Conservation (phyloP, 1,140 invertebrate genomes). For the Dermatophagoides farinae region DNA sequence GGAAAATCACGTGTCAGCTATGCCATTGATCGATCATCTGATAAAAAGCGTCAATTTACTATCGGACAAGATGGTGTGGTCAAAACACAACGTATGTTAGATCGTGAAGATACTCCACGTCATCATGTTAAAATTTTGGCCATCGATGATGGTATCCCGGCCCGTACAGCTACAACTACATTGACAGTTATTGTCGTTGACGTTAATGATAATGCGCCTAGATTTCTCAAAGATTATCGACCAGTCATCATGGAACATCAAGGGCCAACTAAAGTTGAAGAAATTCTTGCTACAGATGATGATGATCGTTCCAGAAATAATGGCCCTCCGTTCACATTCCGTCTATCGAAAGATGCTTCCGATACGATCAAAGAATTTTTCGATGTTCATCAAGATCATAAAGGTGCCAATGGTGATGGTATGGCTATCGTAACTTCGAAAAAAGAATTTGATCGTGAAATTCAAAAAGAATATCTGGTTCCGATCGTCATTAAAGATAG, state of each 20-base stretch:
- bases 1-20: slow-evolving; percentile 33
- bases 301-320: slow-evolving; percentile 82
- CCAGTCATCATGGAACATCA: slow-evolving; percentile 70
- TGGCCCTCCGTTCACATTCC: slow-evolving; percentile 80
- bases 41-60: slow-evolving; percentile 69
- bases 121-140: slow-evolving; percentile 44
- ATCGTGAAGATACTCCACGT: slow-evolving; percentile 59
- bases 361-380: slow-evolving; percentile 76
- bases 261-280: slow-evolving; percentile 65
- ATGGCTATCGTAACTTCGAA: slow-evolving; percentile 80
- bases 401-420: slow-evolving; percentile 81
- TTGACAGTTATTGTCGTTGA: slow-evolving; percentile 83
- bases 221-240: slow-evolving; percentile 51
- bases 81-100: slow-evolving; percentile 60
- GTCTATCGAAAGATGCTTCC: slow-evolving; percentile 72
- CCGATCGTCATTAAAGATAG: slow-evolving; percentile 81
- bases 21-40: slow-evolving; percentile 68
- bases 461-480: slow-evolving; percentile 80
- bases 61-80: slow-evolving; percentile 72
- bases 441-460: slow-evolving; percentile 77
- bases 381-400: slow-evolving; percentile 42
- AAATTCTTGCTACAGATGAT: slow-evolving; percentile 82
- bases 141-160: slow-evolving; percentile 36
- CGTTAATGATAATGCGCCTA: slow-evolving; percentile 67
- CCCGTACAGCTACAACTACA: slow-evolving; percentile 83